These are phyloP conservation scores for Peromyscus aztecus DNA, from an alignment of 2,797 vertebrate genomes.

Conservation along the genomic window DNA sequence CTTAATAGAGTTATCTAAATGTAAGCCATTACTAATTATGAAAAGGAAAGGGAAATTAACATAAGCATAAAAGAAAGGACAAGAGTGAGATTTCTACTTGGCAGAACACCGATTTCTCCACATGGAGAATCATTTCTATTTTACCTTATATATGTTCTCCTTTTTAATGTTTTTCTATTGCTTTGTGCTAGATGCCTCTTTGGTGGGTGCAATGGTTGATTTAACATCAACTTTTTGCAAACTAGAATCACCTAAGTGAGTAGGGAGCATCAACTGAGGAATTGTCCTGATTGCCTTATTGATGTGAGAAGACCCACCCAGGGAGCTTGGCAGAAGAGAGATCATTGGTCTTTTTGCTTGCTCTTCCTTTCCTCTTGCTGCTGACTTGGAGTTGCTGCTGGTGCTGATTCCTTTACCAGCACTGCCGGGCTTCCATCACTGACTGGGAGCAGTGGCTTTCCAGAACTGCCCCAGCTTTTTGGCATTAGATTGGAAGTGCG, in stretches of 20 bases:
- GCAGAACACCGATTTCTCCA: not conserved
- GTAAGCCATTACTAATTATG: not conserved
- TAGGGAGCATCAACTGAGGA: not conserved
- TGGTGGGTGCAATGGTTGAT: not conserved
- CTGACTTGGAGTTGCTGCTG: not conserved
- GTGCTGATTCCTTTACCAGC: not conserved
- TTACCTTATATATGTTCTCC: not conserved
- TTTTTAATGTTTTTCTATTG: not conserved
- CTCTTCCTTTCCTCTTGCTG: not conserved
- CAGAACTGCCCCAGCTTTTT: not conserved
- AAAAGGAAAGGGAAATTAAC: not conserved
- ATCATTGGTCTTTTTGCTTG: not conserved
- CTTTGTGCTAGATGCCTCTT: not conserved
- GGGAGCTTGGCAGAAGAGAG: not conserved
- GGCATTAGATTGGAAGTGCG: not conserved
- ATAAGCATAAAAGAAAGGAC: not conserved
- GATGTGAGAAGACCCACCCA: not conserved
- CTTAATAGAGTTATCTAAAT: not conserved
- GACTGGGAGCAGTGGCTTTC: not conserved
- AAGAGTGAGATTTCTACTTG: not conserved
- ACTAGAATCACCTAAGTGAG: not conserved
- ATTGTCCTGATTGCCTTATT: not conserved
- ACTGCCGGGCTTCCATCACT: not conserved
- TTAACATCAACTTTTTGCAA: not conserved
- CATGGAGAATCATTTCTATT: not conserved